Conservation (phyloP, 2,888 invertebrate genomes). For the Spialia ferax region DNA sequence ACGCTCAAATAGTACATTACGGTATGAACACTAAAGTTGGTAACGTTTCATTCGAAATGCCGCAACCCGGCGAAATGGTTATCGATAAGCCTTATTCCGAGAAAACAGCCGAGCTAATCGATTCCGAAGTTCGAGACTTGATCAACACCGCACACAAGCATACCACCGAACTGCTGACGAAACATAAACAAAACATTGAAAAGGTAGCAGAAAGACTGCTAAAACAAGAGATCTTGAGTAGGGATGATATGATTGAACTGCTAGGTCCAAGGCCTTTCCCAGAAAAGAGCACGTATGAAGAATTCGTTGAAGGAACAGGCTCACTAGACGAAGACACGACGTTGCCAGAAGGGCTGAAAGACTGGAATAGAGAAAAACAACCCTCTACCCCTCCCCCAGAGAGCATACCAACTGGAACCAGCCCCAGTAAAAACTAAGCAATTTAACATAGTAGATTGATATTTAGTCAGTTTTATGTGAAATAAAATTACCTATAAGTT, state of each 20-base stretch:
- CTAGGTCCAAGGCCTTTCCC: constrained; percentile 98
- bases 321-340: constrained; percentile 98
- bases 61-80: constrained; percentile 96
- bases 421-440: constrained; percentile 68
- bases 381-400: constrained; percentile 55
- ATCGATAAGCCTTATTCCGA: constrained; percentile 99
- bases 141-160: constrained; percentile 90
- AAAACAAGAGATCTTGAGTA: constrained; percentile 97
- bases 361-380: constrained; percentile 94
- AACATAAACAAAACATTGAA: constrained; percentile 95
- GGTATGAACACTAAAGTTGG: constrained; percentile 99
- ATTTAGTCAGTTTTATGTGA: constrained; percentile 72
- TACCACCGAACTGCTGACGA: constrained; percentile 91
- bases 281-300: constrained; percentile 99
- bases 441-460: constrained; percentile 58
- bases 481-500: constrained; percentile 78
- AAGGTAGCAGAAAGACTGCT: constrained; percentile 96
- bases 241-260: constrained; percentile 99
- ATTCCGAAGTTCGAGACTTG: constrained; percentile 92
- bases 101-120: constrained; percentile 98
- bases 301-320: constrained; percentile 99
- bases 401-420: constrained; percentile 60
- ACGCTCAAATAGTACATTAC: constrained; percentile 98
- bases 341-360: constrained; percentile 97
- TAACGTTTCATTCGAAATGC: constrained; percentile 98